These are phyloP conservation scores for Ormyrus nitidulus DNA, from an alignment of 2,888 invertebrate genomes.

Conservation along the genomic window DNA sequence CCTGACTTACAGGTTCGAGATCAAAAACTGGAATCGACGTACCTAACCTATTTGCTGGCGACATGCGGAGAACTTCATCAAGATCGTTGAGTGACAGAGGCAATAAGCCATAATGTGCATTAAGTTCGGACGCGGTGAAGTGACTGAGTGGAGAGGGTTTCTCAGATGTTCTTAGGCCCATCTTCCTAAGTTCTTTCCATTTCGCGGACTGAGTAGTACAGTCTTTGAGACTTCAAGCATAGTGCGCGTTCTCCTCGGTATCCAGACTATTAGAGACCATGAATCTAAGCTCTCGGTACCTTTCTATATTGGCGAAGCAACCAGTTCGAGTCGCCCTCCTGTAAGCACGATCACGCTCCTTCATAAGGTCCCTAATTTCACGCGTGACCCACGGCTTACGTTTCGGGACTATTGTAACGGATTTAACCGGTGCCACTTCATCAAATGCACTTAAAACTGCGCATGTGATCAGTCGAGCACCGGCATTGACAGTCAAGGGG, in stretches of 20 bases:
- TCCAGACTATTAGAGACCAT: not conserved
- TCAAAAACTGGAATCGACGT: not conserved
- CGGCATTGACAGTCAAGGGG: too few species aligned
- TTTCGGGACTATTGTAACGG: not conserved
- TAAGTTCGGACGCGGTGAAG: not conserved
- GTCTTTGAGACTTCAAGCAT: not conserved
- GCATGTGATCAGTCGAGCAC: too few species aligned
- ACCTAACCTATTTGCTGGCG: too few species aligned
- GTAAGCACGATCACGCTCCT: not conserved
- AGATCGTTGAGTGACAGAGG: too few species aligned
- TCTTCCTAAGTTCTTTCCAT: not conserved
- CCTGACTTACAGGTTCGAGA: too few species aligned
- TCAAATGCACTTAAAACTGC: not conserved
- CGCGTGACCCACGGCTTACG: not conserved
- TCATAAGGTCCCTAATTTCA: not conserved
- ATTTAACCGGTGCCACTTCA: not conserved
- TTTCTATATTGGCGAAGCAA: not conserved
- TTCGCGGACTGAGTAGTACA: not conserved
- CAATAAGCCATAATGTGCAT: not conserved
- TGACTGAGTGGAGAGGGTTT: not conserved
- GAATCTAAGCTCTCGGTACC: not conserved
- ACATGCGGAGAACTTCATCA: too few species aligned
- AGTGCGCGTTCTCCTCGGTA: not conserved
- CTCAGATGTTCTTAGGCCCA: not conserved
- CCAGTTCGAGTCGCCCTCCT: not conserved